A percentile compares a stretch with the other conserved stretches of the same genome.
Evolutionary conservation across 2,888 invertebrate species (phyloP).

Genomic region (Catocala fraxini): DNA sequence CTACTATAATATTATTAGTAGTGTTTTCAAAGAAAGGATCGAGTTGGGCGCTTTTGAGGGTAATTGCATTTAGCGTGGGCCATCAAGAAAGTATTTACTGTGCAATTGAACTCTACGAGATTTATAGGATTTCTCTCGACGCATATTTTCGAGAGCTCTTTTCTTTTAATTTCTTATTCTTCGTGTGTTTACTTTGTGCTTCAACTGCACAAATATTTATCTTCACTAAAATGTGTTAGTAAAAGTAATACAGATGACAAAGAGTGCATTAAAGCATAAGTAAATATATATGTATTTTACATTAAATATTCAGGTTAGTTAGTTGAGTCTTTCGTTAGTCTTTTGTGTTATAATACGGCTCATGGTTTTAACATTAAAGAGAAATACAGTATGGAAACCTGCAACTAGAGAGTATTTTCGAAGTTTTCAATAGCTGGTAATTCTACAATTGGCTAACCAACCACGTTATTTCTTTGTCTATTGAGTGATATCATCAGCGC

Average conservation of each 20-base stretch:
- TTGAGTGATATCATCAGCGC: no score
- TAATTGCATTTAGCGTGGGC: constrained; percentile 67
- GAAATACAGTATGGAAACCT: no score
- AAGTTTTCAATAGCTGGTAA: no score
- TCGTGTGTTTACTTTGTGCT: constrained; percentile 41
- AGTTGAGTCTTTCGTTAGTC: no score
- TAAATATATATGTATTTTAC: constrained; percentile 2
- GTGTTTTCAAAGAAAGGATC: constrained; percentile 45
- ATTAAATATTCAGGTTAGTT: no score
- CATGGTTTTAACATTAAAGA: no score
- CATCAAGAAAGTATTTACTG: constrained; percentile 68
- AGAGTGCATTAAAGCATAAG: neutral
- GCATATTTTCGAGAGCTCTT: constrained; percentile 50
- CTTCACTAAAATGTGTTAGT: constrained; percentile 24
- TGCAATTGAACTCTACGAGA: constrained; percentile 70
- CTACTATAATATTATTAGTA: constrained; percentile 32
- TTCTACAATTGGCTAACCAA: no score
- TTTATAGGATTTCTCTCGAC: constrained; percentile 65
- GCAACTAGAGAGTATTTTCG: no score
- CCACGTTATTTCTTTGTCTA: no score
- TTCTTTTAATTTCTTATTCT: constrained; percentile 54
- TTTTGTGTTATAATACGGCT: no score
- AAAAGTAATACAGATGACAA: neutral
- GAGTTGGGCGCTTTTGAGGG: constrained; percentile 51
- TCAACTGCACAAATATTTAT: constrained; percentile 36